Conservation (phyloP, 2,888 invertebrate genomes). For the Oxytorus armatus region DNA sequence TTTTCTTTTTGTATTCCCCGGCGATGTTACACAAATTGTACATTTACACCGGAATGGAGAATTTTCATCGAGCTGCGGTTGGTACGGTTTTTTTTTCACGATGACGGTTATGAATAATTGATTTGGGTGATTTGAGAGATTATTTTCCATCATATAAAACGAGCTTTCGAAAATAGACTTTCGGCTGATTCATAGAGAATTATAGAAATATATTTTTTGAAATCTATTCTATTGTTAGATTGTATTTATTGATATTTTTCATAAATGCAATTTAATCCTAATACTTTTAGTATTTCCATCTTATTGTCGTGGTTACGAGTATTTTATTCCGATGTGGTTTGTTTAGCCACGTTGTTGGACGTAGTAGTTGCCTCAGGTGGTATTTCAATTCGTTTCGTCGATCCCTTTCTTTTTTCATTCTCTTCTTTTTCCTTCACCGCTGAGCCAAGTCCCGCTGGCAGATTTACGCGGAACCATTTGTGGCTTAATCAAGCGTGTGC, state of each 20-base stretch:
- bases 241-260: background rate
- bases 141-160: no score
- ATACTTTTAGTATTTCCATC: background rate
- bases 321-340: conserved; percentile 18
- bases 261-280: background rate
- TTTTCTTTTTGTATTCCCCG: no score
- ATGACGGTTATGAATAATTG: no score
- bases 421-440: conserved; percentile 16
- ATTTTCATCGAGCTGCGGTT: no score
- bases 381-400: conserved; percentile 29
- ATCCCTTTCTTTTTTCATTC: background rate
- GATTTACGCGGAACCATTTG: conserved; percentile 63
- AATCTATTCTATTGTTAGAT: no score
- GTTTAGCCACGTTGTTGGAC: background rate
- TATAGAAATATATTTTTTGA: no score
- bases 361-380: conserved; percentile 21
- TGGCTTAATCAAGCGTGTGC: conserved; percentile 60
- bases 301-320: background rate
- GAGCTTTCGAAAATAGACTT: no score
- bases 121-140: no score
- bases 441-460: conserved; percentile 24
- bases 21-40: no score
- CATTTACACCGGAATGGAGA: no score
- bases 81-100: no score
- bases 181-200: no score